Conservation (phyloP, 2,797 vertebrate species). For the Gymnoscopelus braueri region DNA sequence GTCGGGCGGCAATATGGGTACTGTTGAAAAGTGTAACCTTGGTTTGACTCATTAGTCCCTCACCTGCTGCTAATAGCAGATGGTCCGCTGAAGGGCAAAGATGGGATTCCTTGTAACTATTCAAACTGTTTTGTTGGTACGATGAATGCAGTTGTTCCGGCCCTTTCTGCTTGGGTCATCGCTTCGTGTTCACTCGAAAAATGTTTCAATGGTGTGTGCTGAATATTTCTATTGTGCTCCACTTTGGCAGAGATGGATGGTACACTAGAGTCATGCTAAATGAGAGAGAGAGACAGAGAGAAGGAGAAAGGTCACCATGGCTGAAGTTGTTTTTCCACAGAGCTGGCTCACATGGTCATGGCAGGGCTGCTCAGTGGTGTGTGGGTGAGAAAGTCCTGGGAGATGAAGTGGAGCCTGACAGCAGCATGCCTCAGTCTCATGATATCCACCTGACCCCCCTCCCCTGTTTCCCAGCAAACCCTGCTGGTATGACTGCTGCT, state of each 20-base stretch:
- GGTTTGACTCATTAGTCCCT: slow-evolving; percentile 64
- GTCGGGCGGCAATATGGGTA: slow-evolving; percentile 35
- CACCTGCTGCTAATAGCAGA: slow-evolving; percentile 73
- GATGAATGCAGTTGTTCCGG: slow-evolving; percentile 66
- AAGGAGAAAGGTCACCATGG: slow-evolving; percentile 17
- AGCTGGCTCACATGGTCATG: slow-evolving; percentile 54
- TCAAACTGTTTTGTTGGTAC: slow-evolving; percentile 59
- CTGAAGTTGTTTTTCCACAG: slow-evolving; percentile 58
- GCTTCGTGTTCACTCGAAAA: slow-evolving; percentile 41
- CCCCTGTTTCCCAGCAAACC: slow-evolving; percentile 48
- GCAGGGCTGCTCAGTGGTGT: slow-evolving; percentile 44
- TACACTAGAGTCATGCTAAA: not conserved
- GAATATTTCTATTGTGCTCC: slow-evolving; percentile 1
- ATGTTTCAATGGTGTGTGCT: slow-evolving; percentile 25
- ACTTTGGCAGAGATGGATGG: not conserved
- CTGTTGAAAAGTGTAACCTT: slow-evolving; percentile 49
- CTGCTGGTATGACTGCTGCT: slow-evolving; percentile 31
- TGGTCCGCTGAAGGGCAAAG: slow-evolving; percentile 66
- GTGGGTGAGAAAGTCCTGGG: slow-evolving; percentile 67
- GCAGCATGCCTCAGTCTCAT: slow-evolving; percentile 72
- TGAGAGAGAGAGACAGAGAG: not conserved
- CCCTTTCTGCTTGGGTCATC: slow-evolving; percentile 47
- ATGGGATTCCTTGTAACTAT: slow-evolving; percentile 52
- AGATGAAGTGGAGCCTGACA: slow-evolving; percentile 62
- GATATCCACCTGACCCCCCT: slow-evolving; percentile 79